A percentile compares a stretch with the other conserved stretches of the same genome.
Evolutionary conservation across 2,797 vertebrate genomes (phyloP).

Genomic region (Bovichtus diacanthus): DNA sequence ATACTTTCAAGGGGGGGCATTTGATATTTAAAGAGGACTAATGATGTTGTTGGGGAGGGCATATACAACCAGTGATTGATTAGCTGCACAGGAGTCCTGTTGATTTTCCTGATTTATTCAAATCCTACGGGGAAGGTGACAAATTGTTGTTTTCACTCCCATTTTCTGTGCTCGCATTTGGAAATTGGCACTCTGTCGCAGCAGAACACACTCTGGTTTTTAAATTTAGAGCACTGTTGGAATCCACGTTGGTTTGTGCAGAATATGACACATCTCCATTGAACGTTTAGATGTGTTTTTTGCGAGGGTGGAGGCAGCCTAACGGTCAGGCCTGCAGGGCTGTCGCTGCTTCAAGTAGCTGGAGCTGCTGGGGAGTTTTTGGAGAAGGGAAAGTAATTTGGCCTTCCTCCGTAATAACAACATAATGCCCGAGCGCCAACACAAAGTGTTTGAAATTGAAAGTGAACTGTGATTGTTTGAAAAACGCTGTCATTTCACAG

Average conservation of each 20-base stretch:
- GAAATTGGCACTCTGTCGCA: slow-evolving; percentile 51
- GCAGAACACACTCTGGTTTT: slow-evolving; percentile 44
- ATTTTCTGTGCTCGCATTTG: slow-evolving; percentile 45
- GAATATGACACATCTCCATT: slow-evolving; percentile 35
- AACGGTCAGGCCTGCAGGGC: slow-evolving; percentile 30
- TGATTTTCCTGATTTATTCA: slow-evolving; percentile 62
- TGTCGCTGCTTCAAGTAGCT: slow-evolving; percentile 33
- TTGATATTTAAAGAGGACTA: slow-evolving; percentile 59
- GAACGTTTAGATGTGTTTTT: slow-evolving; percentile 35
- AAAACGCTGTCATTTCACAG: background rate
- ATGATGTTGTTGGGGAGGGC: slow-evolving; percentile 50
- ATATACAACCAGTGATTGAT: slow-evolving; percentile 58
- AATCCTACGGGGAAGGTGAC: slow-evolving; percentile 51
- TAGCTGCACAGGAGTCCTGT: slow-evolving; percentile 43
- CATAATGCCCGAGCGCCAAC: slow-evolving; percentile 6
- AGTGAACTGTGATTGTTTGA: slow-evolving; percentile 5
- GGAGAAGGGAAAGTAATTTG: slow-evolving; percentile 25
- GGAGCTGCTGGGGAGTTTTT: slow-evolving; percentile 28
- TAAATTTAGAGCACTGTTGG: slow-evolving; percentile 45
- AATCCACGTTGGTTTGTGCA: slow-evolving; percentile 36
- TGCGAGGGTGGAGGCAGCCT: slow-evolving; percentile 21
- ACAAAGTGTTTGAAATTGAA: slow-evolving; percentile 22
- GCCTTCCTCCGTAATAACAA: slow-evolving; percentile 30
- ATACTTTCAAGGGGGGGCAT: slow-evolving; percentile 28
- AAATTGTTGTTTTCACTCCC: slow-evolving; percentile 62